Evolutionary conservation across 2,888 invertebrate genomes (phyloP), one percentile per base, ranked within the genome.

Genomic region (Norana najaformis): DNA sequence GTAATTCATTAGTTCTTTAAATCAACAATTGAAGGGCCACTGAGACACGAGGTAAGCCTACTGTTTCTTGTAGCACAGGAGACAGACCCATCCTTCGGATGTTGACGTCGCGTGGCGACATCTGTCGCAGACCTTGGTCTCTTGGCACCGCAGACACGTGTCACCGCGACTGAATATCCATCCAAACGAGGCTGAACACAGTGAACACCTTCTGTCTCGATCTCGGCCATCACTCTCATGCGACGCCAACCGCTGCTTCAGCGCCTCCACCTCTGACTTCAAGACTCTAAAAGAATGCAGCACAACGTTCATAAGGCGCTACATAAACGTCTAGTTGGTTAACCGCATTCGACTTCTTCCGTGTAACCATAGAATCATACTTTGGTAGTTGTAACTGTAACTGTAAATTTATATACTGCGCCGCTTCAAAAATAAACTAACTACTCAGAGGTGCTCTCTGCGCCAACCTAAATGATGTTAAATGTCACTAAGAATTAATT

Each of bases 151-250:
- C n/a, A 30, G 69, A n/a, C 69, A 69, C 30, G n/a, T 30, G 69
- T 69, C 69, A 13, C 69, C 69, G 13, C 69, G 69, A 8, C 69
- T 69, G 69, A 69, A 69, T 69, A 69, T n/a, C 69, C 69, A 69
- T n/a, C 69, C 69, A n/a, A 69, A 69, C 69, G n/a, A 69, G 30
- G 69, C n/a, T 69, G 69, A n/a, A 69, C 69, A 69, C 69, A 69
- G 69, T 13, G 69, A 69, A 69, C 69, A 69, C 30, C n/a, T 69
- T n/a, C 69, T 30, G n/a, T n/a, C n/a, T 69, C 16, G 69, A 69
- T 11, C 69, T 30, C 8, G 11, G 6, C n/a, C 53, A 11, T 53
- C 30, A 30, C 30, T n/a, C 30, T 30, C 69, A 11, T 69, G 3
- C n/a, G n/a, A 1, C n/a, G 69, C n/a, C 69, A 69, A 69, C n/a